A percentile compares a stretch with the other conserved stretches of the same genome.
These are phyloP conservation scores for Pseudolaguvia tuberculata DNA, from an alignment of 2,113 vertebrate genomes.

Conservation along the genomic window DNA sequence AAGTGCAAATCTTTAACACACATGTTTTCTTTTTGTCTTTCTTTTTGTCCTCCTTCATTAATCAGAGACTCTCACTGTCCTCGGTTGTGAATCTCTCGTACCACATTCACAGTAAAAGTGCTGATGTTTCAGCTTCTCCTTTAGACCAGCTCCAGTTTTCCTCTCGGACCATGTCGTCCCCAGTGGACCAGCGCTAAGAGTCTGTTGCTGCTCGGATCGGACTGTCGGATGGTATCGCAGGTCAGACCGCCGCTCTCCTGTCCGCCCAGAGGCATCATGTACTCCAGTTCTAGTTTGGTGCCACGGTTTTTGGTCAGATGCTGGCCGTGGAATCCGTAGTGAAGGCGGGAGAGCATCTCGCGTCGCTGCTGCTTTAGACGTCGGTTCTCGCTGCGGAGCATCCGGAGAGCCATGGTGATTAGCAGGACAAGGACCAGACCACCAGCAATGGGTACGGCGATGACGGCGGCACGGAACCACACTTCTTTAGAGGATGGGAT, in stretches of 20 bases:
- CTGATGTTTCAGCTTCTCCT: slow-evolving; percentile 59
- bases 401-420: slow-evolving; percentile 89
- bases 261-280: slow-evolving; percentile 93
- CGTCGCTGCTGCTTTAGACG: slow-evolving; percentile 87
- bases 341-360: slow-evolving; percentile 93
- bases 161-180: slow-evolving; percentile 95
- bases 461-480: slow-evolving; percentile 96
- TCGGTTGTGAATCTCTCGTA: slow-evolving; percentile 47
- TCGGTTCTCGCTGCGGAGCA: slow-evolving; percentile 95
- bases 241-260: slow-evolving; percentile 96
- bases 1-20: slow-evolving; percentile 77
- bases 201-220: slow-evolving; percentile 69
- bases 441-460: slow-evolving; percentile 93
- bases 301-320: slow-evolving; percentile 86
- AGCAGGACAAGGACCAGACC: slow-evolving; percentile 92
- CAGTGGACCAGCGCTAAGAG: slow-evolving; percentile 92
- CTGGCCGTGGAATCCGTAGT: slow-evolving; percentile 95
- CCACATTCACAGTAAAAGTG: slow-evolving; percentile 71
- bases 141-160: slow-evolving; percentile 98
- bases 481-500: slow-evolving; percentile 89
- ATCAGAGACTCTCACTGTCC: slow-evolving; percentile 64
- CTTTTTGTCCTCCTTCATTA: slow-evolving; percentile 71
- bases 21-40: slow-evolving; percentile 58
- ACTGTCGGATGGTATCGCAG: slow-evolving; percentile 91
- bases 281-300: slow-evolving; percentile 94